phyloP scores from a whole-genome alignment of 2,888 invertebrate genomes.

The Trissolcus brochymenae region DNA sequence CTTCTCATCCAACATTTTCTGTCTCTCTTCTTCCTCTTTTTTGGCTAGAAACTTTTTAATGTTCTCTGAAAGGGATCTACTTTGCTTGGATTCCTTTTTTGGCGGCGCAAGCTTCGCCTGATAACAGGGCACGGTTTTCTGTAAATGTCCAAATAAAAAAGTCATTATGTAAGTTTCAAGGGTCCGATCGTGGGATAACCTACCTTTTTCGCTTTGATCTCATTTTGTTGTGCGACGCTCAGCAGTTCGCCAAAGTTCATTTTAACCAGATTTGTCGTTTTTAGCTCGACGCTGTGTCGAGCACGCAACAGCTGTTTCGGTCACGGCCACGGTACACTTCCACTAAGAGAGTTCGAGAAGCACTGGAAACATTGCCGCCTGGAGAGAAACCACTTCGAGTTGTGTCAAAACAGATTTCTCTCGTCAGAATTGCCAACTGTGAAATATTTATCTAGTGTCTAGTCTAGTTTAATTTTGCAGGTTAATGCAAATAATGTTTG shows the following conservation, averaged over 20 bases:
- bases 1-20: slow-evolving; percentile 80
- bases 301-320: slow-evolving; percentile 3
- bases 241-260: slow-evolving; percentile 82
- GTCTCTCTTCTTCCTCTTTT: slow-evolving; percentile 85
- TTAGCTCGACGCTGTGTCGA: not conserved
- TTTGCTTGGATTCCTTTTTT: slow-evolving; percentile 85
- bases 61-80: slow-evolving; percentile 83
- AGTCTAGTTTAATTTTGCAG: too few species aligned
- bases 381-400: too few species aligned
- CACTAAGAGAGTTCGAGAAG: not conserved
- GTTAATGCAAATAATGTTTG: too few species aligned
- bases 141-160: slow-evolving; percentile 58
- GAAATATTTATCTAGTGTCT: too few species aligned
- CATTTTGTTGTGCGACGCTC: slow-evolving; percentile 81
- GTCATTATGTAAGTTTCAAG: slow-evolving; percentile 26
- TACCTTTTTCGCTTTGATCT: slow-evolving; percentile 68
- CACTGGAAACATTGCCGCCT: not conserved
- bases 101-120: slow-evolving; percentile 89
- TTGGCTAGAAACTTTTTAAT: slow-evolving; percentile 90
- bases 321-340: not conserved
- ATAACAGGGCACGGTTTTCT: slow-evolving; percentile 80
- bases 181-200: not conserved
- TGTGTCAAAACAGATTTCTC: too few species aligned
- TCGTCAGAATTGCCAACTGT: too few species aligned
- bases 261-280: slow-evolving; percentile 3